phyloP scores from a whole-genome alignment of 2,797 vertebrate genomes.

The Lates japonicus region DNA sequence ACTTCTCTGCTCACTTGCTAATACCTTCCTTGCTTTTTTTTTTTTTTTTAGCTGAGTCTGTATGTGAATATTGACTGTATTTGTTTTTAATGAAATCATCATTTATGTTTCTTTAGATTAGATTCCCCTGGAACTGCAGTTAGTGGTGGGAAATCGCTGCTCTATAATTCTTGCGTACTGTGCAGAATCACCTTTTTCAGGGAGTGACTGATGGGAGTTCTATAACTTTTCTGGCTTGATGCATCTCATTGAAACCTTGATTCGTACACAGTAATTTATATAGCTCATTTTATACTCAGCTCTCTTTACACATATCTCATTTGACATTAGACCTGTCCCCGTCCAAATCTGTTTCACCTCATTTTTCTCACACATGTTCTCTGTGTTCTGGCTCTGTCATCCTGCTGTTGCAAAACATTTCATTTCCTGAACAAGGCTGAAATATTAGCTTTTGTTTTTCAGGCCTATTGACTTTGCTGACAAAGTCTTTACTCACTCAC shows the following conservation, averaged over 20 bases:
- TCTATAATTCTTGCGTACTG: background rate
- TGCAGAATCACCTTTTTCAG: conserved; percentile 17
- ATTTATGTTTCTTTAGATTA: background rate
- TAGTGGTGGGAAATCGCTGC: background rate
- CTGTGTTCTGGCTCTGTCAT: conserved; percentile 67
- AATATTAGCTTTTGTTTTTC: conserved; percentile 80
- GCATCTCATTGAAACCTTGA: conserved; percentile 25
- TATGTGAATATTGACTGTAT: background rate
- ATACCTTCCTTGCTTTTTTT: background rate
- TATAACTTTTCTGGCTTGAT: conserved; percentile 12
- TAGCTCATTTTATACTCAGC: conserved; percentile 25
- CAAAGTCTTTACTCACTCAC: conserved; percentile 71
- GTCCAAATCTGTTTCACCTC: conserved; percentile 46
- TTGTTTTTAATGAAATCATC: background rate
- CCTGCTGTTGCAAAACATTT: conserved; percentile 83
- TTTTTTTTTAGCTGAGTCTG: background rate
- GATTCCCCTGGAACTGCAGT: background rate
- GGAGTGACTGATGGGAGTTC: conserved; percentile 4
- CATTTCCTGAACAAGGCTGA: conserved; percentile 79
- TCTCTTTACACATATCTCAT: conserved; percentile 25
- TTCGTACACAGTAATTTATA: conserved; percentile 37
- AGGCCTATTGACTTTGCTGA: conserved; percentile 73
- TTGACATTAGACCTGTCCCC: conserved; percentile 54
- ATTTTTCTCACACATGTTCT: conserved; percentile 65
- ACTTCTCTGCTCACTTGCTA: background rate